These are phyloP conservation scores for Meles meles DNA, from an alignment of 2,113 vertebrate species.

Conservation along the genomic window DNA sequence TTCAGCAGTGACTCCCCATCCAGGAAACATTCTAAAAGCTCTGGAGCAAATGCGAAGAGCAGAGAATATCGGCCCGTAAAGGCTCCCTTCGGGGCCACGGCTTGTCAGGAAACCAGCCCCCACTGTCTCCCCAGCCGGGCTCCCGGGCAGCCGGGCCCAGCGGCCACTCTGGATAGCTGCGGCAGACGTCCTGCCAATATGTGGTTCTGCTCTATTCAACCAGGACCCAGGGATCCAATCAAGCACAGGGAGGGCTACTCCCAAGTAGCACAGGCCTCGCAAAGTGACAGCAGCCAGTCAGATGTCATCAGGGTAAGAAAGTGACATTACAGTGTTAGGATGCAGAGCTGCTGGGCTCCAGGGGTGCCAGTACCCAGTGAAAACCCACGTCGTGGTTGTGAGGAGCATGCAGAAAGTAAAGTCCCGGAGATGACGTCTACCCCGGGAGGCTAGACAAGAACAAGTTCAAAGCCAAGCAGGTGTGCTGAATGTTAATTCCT, in stretches of 20 bases:
- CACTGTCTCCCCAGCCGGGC: background rate
- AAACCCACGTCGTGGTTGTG: background rate
- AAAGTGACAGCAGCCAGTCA: constrained; percentile 3
- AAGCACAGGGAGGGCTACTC: background rate
- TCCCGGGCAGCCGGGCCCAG: background rate
- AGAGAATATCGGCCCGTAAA: background rate
- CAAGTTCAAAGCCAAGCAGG: constrained; percentile 70
- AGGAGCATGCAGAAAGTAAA: constrained; percentile 47
- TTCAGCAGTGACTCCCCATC: background rate
- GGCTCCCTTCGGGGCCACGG: background rate
- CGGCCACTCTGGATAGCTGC: background rate
- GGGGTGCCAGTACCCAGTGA: background rate
- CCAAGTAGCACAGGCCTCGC: background rate
- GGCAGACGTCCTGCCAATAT: background rate
- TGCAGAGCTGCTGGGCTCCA: background rate
- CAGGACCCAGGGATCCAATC: background rate
- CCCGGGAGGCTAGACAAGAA: background rate
- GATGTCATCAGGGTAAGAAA: background rate
- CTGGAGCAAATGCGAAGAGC: background rate
- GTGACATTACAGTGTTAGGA: background rate
- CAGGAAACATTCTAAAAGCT: background rate
- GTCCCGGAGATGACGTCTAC: background rate
- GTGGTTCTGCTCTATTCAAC: background rate
- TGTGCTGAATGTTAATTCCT: constrained; percentile 73
- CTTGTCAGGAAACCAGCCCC: background rate